phyloP scores from a whole-genome alignment of 1,140 invertebrate genomes.

The Lasioglossum baleicum region DNA sequence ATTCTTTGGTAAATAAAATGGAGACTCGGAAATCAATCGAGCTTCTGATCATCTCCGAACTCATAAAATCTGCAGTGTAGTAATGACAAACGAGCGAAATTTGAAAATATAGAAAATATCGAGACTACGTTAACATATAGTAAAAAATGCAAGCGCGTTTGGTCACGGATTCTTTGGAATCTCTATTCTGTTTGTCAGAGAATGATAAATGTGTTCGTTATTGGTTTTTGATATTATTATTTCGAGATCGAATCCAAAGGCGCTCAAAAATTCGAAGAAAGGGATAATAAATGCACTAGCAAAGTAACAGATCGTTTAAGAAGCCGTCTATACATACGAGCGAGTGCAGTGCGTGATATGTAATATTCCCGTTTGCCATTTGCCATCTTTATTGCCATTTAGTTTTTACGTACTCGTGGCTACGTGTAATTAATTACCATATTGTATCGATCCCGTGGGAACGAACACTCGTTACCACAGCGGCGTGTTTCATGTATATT shows the following conservation, averaged over 20 bases:
- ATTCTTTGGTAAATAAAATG: no score
- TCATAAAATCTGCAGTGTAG: not conserved
- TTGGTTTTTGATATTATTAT: not conserved
- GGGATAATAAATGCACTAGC: constrained; percentile 51
- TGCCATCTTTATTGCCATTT: constrained; percentile 31
- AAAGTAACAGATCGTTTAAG: constrained; percentile 61
- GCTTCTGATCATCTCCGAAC: not conserved
- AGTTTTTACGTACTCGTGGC: not conserved
- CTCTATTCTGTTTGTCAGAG: not conserved
- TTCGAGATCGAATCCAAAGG: constrained; percentile 42
- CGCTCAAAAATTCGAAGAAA: constrained; percentile 46
- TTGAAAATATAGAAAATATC: constrained; percentile 41
- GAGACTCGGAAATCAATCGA: no score
- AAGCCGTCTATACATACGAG: constrained; percentile 62
- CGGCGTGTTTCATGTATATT: not conserved
- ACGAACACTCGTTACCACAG: constrained; percentile 3
- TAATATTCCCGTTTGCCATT: constrained; percentile 46
- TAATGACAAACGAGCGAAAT: constrained; percentile 53
- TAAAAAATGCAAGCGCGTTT: constrained; percentile 51
- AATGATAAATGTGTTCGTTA: not conserved
- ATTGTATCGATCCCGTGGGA: not conserved
- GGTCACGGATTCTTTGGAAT: constrained; percentile 19
- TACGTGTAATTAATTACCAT: constrained; percentile 28
- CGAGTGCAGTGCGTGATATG: constrained; percentile 60
- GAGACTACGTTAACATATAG: constrained; percentile 43